Evolutionary conservation across 2,888 invertebrate genomes (phyloP).

Genomic region (Plebejus melissa): DNA sequence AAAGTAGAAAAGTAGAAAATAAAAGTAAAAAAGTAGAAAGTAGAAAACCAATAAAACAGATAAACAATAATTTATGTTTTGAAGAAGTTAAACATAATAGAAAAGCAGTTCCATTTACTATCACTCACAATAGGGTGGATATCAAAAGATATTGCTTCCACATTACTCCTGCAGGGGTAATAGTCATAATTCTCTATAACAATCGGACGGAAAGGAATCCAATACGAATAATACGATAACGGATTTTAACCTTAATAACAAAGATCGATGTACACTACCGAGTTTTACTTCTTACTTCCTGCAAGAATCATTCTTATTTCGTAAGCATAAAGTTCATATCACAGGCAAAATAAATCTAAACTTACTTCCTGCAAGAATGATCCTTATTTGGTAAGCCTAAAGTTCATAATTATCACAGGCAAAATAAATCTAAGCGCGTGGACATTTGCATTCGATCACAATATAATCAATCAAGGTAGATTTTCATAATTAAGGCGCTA

Average conservation of each 20-base stretch:
- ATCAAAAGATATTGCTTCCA: conserved; percentile 20
- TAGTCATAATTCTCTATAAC: conserved; percentile 27
- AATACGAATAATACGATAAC: conserved; percentile 21
- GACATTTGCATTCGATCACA: not conserved
- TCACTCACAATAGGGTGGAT: conserved; percentile 16
- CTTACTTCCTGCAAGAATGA: not conserved
- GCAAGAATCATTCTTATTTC: not conserved
- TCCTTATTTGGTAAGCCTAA: not conserved
- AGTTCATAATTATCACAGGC: not conserved
- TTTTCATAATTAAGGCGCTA: conserved; percentile 7
- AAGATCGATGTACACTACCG: conserved; percentile 4
- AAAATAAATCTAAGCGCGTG: not conserved
- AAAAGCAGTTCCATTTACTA: conserved; percentile 13
- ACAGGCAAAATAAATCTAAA: not conserved
- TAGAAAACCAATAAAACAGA: not conserved
- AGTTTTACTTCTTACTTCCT: not conserved
- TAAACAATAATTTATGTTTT: not conserved
- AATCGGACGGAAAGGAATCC: conserved; percentile 19
- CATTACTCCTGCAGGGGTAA: conserved; percentile 21
- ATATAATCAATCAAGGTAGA: not conserved
- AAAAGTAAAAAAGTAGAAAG: no score
- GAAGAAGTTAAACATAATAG: conserved; percentile 11
- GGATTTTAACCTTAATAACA: conserved; percentile 25
- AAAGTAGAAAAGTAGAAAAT: no score
- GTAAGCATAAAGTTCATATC: not conserved